Base-by-base conservation (phyloP, 2,888 invertebrate species). In the Seladonia tumulorum region DNA sequence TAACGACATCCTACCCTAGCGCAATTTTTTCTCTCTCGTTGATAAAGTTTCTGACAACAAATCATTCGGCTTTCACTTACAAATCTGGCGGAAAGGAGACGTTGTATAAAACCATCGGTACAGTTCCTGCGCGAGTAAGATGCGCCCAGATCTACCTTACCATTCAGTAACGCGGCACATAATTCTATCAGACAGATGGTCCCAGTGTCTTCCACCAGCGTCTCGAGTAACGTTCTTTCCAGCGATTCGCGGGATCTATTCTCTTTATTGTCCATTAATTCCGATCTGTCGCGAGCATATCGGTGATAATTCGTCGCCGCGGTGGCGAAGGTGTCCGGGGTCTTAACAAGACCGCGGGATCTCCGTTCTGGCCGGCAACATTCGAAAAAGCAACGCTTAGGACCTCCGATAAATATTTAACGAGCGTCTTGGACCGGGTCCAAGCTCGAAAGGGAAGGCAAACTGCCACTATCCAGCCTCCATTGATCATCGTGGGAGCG, bases 351-450 rank as follows among this genome's bases (percentile, higher is more conserved):
- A 63, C 70, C 14, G 70, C 39, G 66, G 47, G 63, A 74, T 66
- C 63, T 22, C 10, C 49, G 63, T 79, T 63, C 63, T 14, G 29
- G 16, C 39, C 45, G 68, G 77, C 68, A 53, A 77, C 77, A 77
- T 70, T 78, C 29, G 72, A 63, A 76, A 71, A 79, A 76, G 63
- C 60, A 35, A 42, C 47, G 74, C 70, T 80, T 76, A 76, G 81
- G 83, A 72, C 66, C 78, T 25, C 81, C 53, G 81, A 86, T 86
- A 87, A 90, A 88, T 88, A 88, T 87, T 90, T 90, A 87, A 87
- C 85, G 79, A 85, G 82, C 39, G 72, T 76, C 45, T 82, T 87
- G 85, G 83, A 82, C 49, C 35, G 29, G 57, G 39, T 89, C 85
- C 85, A 87, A 83, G 66, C 25, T 45, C 42, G 71, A 71, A 39